Conservation (phyloP, 23 tunicate species). For the Halocynthia roretzi region DNA sequence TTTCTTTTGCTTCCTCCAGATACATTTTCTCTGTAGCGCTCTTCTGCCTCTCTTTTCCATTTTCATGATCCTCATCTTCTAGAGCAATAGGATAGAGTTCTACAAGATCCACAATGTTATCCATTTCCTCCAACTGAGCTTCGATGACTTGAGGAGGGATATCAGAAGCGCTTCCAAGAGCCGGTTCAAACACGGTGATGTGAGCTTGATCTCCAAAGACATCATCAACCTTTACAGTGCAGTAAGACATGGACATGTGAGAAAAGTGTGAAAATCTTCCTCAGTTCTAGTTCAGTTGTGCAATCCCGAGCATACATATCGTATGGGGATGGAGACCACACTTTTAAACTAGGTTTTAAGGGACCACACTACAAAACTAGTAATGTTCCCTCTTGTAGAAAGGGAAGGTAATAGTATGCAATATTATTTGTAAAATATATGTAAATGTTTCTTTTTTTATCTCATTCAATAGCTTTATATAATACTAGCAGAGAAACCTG, state of each 20-base stretch:
- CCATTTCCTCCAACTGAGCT: conserved; percentile 82
- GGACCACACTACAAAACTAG: too few relatives aligned
- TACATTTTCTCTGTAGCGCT: too few relatives aligned
- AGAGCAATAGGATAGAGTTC: conserved; percentile 70
- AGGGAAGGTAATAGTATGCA: too few relatives aligned
- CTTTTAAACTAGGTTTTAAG: too few relatives aligned
- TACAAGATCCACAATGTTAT: conserved; percentile 56
- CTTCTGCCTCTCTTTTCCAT: background rate
- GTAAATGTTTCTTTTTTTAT: too few relatives aligned
- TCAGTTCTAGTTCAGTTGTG: too few relatives aligned
- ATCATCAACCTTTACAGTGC: conserved; percentile 43
- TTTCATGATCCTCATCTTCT: conserved; percentile 49
- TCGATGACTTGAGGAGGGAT: conserved; percentile 58
- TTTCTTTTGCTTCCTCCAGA: conserved; percentile 6
- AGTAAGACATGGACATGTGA: background rate
- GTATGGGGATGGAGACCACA: too few relatives aligned
- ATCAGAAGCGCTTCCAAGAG: conserved; percentile 40
- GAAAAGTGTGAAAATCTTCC: background rate
- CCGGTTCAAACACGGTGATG: conserved; percentile 60
- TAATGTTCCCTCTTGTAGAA: too few relatives aligned
- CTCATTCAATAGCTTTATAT: too few relatives aligned
- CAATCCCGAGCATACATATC: too few relatives aligned
- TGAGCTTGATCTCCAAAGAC: conserved; percentile 81
- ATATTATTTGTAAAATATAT: too few relatives aligned
- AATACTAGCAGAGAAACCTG: too few relatives aligned